These are phyloP conservation scores for Dasyornis broadbenti DNA, from an alignment of 2,113 vertebrate genomes.

Conservation along the genomic window DNA sequence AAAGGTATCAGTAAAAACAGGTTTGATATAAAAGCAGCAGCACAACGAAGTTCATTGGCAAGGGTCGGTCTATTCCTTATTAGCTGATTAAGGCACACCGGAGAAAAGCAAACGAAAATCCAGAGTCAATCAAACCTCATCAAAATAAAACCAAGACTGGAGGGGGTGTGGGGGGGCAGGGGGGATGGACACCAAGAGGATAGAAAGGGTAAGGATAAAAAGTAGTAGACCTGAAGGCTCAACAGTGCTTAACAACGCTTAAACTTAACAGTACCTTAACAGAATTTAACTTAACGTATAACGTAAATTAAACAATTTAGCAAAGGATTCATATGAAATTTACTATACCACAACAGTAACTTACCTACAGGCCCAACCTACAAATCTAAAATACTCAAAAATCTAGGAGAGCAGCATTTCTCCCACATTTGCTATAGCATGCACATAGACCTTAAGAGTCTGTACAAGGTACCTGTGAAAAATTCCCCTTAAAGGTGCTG, in stretches of 20 bases:
- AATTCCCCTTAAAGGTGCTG: neutral
- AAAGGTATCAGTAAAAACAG: neutral
- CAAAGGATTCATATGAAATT: neutral
- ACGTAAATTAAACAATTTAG: neutral
- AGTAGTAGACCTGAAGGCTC: neutral
- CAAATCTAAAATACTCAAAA: neutral
- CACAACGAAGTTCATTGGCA: neutral
- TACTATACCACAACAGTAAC: neutral
- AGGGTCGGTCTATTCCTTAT: neutral
- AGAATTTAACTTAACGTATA: neutral
- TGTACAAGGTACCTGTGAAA: neutral
- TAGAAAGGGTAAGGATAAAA: neutral
- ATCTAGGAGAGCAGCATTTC: neutral
- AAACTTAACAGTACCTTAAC: neutral
- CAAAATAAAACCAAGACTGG: neutral
- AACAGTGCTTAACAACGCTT: neutral
- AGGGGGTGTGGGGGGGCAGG: accelerated
- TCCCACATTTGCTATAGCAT: neutral
- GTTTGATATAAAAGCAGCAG: neutral
- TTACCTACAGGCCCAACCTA: neutral
- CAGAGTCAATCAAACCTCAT: neutral
- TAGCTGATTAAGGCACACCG: neutral
- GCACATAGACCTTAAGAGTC: neutral
- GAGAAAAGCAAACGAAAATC: neutral
- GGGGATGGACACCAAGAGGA: too few species aligned